These are phyloP conservation scores for Ranitomeya imitator DNA, from an alignment of 2,113 vertebrate genomes.

Conservation along the genomic window DNA sequence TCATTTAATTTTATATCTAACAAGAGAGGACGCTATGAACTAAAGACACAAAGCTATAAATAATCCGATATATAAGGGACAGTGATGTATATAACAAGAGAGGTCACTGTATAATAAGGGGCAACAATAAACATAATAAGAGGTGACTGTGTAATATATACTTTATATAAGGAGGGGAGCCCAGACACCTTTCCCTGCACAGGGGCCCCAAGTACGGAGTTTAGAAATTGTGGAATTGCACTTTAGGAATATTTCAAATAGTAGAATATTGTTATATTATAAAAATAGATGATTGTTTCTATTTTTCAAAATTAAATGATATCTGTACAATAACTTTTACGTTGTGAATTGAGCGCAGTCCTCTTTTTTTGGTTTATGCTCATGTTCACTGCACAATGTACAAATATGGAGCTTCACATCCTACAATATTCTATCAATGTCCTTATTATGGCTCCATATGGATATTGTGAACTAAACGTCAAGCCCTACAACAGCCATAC, in stretches of 20 bases:
- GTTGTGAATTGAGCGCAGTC: background rate
- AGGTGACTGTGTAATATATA: no score
- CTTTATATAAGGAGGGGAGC: no score
- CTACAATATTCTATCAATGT: constrained; percentile 26
- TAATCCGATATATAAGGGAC: no score
- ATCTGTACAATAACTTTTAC: background rate
- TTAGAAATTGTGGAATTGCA: background rate
- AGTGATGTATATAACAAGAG: no score
- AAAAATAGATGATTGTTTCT: background rate
- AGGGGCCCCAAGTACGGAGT: no score
- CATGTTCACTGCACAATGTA: constrained; percentile 4
- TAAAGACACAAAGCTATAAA: no score
- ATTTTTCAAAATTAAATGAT: background rate
- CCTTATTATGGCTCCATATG: background rate
- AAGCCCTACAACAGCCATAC: constrained; percentile 2
- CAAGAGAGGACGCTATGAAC: no score
- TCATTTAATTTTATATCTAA: no score
- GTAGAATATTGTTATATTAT: background rate
- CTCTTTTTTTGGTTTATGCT: background rate
- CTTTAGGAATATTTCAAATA: background rate
- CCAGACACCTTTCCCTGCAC: no score
- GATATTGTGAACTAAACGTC: constrained; percentile 12
- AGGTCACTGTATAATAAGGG: no score
- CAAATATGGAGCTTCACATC: constrained; percentile 19
- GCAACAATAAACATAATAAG: no score